A percentile compares a stretch with the other conserved stretches of the same genome.
Conservation (phyloP, 2,888 invertebrate genomes). For the Celastrina argiolus region DNA sequence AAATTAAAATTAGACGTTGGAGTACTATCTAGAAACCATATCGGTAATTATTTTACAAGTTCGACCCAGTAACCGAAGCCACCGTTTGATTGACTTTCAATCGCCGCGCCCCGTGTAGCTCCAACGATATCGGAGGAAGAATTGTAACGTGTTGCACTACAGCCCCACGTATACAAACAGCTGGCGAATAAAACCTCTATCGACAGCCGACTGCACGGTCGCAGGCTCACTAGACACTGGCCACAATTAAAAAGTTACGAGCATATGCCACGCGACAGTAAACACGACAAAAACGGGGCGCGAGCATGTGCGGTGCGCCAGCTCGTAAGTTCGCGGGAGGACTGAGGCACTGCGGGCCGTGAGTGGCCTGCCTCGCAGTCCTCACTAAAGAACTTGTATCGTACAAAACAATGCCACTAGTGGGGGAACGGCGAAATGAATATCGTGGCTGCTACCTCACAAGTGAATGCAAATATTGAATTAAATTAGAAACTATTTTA, state of each 20-base stretch:
- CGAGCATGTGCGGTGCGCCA: slow-evolving; percentile 26
- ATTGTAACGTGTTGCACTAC: slow-evolving; percentile 8
- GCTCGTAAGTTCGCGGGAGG: slow-evolving; percentile 33
- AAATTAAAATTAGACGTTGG: too few species aligned
- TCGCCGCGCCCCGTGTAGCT: too few species aligned
- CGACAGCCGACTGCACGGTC: not conserved
- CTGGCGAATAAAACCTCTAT: not conserved
- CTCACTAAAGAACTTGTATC: not conserved
- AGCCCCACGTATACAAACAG: not conserved
- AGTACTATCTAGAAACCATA: slow-evolving; percentile 16
- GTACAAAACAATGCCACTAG: not conserved
- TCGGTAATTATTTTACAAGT: not conserved
- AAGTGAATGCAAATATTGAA: not conserved
- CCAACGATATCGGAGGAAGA: not conserved
- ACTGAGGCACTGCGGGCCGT: slow-evolving; percentile 22
- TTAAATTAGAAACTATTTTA: not conserved
- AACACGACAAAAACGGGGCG: slow-evolving; percentile 19
- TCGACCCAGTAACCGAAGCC: not conserved
- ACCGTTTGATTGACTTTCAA: not conserved
- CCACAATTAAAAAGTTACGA: slow-evolving; percentile 12
- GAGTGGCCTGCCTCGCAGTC: not conserved
- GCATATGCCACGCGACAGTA: slow-evolving; percentile 29
- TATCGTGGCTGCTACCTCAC: not conserved
- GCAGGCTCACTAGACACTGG: not conserved
- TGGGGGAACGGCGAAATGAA: not conserved